Base-by-base conservation (phyloP, 2,113 vertebrate species). In the Callopanchax toddi region DNA sequence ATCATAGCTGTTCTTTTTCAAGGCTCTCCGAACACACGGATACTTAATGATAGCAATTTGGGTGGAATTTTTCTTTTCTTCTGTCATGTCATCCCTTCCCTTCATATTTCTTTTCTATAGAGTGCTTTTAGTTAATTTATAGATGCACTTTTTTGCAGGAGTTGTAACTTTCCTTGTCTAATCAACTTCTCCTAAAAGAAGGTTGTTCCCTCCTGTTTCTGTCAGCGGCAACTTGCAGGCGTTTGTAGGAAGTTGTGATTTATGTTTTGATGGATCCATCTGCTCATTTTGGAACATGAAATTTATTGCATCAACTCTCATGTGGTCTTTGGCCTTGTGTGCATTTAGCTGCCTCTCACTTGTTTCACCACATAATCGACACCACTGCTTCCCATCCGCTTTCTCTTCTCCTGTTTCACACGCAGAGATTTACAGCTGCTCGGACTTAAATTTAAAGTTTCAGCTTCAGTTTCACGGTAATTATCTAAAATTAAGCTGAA, bases 191-290 rank as follows among this genome's bases (percentile, higher is more conserved):
- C 68, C 59, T 12, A 7, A 60, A 76, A 56, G 44, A 36, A 48
- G 55, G 34, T 67, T 62, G 34, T 74, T 67, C 55, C 29, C 71
- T 67, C 72, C 66, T 70, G 26, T 68, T 77, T 80, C 60, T 65
- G 78, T 67, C 50, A 29, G 62, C 54, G 49, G 67, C 58, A 62
- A 67, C 67, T 67, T 52, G 61, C 61, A 61, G 73, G 60, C 53
- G 60, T 66, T 87, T 80, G 18, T 9, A 40, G 66, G 55, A 59
- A 52, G 84, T 81, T 40, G 29, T 32, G 29, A 32, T 78, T 78
- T 26, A 23, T 53, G 56, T 59, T 63, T 56, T 59, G 57, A 65
- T 34, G 59, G 67, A 73, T 76, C 25, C 46, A 72, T 74, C 23
- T 68, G 73, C 78, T 53, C 74, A 32, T n/a, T n/a, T n/a, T n/a